Evolutionary conservation across 23 tunicate species (phyloP).

Genomic region (Diplosoma virens): DNA sequence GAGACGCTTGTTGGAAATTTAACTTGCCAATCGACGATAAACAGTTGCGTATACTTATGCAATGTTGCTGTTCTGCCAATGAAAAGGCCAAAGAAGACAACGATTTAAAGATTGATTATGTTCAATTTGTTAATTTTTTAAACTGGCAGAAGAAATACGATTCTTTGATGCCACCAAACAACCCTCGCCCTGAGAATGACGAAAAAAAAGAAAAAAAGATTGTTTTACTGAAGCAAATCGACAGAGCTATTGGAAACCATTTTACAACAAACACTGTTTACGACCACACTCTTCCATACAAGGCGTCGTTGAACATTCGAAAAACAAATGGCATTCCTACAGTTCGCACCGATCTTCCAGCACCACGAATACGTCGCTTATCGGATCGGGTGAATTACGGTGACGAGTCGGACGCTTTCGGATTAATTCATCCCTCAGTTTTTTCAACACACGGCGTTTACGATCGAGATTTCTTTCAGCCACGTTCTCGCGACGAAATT

Average conservation of each 20-base stretch:
- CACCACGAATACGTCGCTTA: conserved; percentile 72
- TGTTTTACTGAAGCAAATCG: conserved; percentile 66
- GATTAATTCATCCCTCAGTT: conserved; percentile 70
- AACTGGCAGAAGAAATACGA: conserved; percentile 84
- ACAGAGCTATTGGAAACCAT: conserved; percentile 71
- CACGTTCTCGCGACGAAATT: conserved; percentile 68
- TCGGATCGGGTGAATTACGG: conserved; percentile 84
- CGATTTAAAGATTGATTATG: conserved; percentile 49
- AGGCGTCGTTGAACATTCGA: not conserved
- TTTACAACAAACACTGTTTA: conserved; percentile 73
- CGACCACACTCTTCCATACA: conserved; percentile 34
- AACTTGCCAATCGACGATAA: conserved; percentile 87
- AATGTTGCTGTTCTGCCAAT: conserved; percentile 56
- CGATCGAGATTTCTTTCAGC: conserved; percentile 80
- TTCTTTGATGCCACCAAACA: not conserved
- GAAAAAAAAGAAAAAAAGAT: conserved; percentile 12
- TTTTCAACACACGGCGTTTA: conserved; percentile 63
- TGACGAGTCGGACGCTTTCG: conserved; percentile 75
- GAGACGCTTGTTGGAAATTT: conserved; percentile 82
- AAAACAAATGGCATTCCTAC: conserved; percentile 84
- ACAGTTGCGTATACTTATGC: conserved; percentile 60
- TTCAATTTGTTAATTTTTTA: conserved; percentile 80
- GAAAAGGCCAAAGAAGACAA: conserved; percentile 14
- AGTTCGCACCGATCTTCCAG: conserved; percentile 75
- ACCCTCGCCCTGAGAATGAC: not conserved